Conservation (phyloP, 2,113 vertebrate genomes). For the Macquaria ambigua region DNA sequence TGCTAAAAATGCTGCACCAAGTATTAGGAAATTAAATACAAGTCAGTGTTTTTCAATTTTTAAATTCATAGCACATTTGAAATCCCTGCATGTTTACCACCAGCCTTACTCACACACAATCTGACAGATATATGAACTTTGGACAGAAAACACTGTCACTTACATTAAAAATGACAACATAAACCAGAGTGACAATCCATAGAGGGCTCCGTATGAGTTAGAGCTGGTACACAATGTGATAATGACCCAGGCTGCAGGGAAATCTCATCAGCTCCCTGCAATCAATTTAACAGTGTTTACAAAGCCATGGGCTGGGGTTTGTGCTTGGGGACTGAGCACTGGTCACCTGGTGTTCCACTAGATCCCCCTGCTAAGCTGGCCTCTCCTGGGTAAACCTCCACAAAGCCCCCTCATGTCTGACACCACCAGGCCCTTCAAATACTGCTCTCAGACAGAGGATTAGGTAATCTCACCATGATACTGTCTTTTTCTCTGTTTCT, state of each 20-base stretch:
- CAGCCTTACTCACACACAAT: not conserved
- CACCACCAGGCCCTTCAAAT: conserved; percentile 77
- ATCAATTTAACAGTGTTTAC: conserved; percentile 81
- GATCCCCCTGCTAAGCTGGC: conserved; percentile 76
- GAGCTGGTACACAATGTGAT: conserved; percentile 63
- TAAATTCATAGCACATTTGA: conserved; percentile 35
- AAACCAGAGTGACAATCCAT: conserved; percentile 46
- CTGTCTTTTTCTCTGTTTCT: conserved; percentile 73
- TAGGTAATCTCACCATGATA: conserved; percentile 83
- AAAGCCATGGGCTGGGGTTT: conserved; percentile 71
- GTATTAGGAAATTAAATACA: conserved; percentile 28
- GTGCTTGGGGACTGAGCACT: conserved; percentile 67
- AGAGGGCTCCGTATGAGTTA: conserved; percentile 43
- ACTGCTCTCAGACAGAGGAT: conserved; percentile 81
- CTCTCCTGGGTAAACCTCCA: conserved; percentile 77
- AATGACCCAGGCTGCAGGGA: conserved; percentile 70
- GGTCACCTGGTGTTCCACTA: conserved; percentile 70
- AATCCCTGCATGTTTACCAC: conserved; percentile 24
- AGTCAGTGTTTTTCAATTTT: conserved; percentile 13
- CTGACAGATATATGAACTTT: conserved; percentile 36
- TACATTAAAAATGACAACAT: conserved; percentile 49
- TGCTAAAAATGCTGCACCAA: conserved; percentile 36
- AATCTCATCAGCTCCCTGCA: conserved; percentile 76
- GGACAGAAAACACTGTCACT: conserved; percentile 49
- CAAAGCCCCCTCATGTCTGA: conserved; percentile 80